These are phyloP conservation scores for Entomyzon cyanotis DNA, from an alignment of 2,113 vertebrate genomes.

Conservation along the genomic window DNA sequence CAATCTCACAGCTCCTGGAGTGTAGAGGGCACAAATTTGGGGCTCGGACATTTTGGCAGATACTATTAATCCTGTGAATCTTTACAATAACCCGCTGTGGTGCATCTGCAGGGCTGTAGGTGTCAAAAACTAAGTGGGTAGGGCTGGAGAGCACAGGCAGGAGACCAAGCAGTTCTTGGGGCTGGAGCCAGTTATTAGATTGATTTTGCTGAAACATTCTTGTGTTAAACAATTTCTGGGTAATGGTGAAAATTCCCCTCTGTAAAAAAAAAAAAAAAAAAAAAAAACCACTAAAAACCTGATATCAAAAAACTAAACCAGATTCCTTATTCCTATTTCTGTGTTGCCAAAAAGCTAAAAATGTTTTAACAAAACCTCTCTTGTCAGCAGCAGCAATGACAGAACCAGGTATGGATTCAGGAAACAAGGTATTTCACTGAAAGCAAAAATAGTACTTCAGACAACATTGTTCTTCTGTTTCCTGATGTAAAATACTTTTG, in stretches of 20 bases:
- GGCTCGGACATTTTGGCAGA: neutral
- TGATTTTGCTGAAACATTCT: neutral
- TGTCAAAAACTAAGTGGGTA: neutral
- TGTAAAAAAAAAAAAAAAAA: neutral
- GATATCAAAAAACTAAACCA: neutral
- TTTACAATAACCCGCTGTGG: accelerated
- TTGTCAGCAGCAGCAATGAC: neutral
- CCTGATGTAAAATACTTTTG: neutral
- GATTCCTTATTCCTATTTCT: neutral
- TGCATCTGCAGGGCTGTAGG: neutral
- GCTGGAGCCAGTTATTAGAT: neutral
- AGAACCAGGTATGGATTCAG: neutral
- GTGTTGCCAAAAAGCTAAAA: neutral
- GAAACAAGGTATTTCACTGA: neutral
- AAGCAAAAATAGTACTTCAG: neutral
- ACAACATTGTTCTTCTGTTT: neutral
- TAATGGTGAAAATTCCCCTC: neutral
- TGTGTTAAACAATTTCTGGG: neutral
- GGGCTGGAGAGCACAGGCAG: neutral
- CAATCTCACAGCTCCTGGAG: neutral
- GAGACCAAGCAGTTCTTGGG: neutral
- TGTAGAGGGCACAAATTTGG: accelerated
- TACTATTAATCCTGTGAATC: neutral
- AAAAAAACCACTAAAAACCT: neutral
- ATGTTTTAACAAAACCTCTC: neutral